Base-by-base conservation (phyloP, 2,113 vertebrate species). In the Etia nguti region DNA sequence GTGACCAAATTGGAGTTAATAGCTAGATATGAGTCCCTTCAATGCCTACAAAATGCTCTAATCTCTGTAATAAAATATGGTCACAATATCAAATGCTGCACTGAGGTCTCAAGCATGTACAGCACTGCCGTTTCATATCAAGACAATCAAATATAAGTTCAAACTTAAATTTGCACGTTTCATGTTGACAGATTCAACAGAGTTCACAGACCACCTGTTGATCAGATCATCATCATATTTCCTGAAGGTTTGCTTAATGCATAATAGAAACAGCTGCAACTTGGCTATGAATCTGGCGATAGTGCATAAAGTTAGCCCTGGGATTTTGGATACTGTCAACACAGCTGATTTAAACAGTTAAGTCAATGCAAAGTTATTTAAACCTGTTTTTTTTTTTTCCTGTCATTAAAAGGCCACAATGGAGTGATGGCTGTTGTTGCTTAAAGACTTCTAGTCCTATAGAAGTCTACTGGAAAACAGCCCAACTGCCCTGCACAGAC, bases 71-170 rank as follows among this genome's bases (percentile, higher is more conserved):
- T 56, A 24, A 56, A 56, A 56, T 2, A 13, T 2, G 24, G 54
- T 56, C 2, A 6, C 7, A 56, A 11, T 56, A 56, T 4, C 54
- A 56, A 0, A 56, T 0, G 11, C 11, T 56, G 54, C 22, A 24
- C 54, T 56, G 54, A 56, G 22, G 54, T 12, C 54, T 13, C 24
- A 24, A 56, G 22, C 54, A 56, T 55, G 54, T 1, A 55, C 10
- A 55, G n/a, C 59, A 4, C 59, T 62, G 59, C 59, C 20, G 29
- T 11, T 62, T 62, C 59, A 11, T 20, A 34, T 36, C 31, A 20
- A 62, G 9, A 20, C 59, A 11, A 36, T 62, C 5, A 10, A 34
- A 10, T 7, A 16, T 16, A 62, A 36, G 29, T 20, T 62, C 3
- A 36, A n/a, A 62, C 29, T 20, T 34, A 62, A 1, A 10, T 10